Conservation (phyloP, 2,888 invertebrate genomes). For the Amphipoea oculea region DNA sequence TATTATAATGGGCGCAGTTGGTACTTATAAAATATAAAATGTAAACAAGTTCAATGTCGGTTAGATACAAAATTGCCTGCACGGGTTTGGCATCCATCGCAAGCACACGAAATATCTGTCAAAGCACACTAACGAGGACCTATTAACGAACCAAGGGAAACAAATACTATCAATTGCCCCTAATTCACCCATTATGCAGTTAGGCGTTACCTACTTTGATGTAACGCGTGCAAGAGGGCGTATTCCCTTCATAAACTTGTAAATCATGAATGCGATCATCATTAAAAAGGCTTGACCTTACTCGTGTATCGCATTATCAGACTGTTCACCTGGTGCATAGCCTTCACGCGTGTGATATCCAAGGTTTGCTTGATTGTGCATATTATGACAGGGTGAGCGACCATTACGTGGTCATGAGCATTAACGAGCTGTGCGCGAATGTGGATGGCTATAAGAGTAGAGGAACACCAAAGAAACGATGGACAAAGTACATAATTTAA, state of each 20-base stretch:
- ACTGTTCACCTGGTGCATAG: not conserved
- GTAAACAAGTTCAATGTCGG: not conserved
- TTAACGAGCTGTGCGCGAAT: not conserved
- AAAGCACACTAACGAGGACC: not conserved
- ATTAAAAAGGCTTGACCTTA: no score
- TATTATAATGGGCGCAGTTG: not conserved
- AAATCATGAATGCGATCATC: conserved; percentile 1
- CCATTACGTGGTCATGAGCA: not conserved
- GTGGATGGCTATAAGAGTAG: not conserved
- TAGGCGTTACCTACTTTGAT: not conserved
- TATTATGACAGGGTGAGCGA: not conserved
- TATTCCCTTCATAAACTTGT: not conserved
- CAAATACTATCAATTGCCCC: not conserved
- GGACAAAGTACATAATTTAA: no score
- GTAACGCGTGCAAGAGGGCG: not conserved
- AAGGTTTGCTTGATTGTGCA: not conserved
- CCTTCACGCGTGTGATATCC: not conserved
- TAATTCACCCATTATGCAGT: not conserved
- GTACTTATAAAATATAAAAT: not conserved
- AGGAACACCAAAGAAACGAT: not conserved
- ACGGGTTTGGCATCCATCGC: not conserved
- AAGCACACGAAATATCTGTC: conserved; percentile 3
- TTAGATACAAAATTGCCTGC: not conserved
- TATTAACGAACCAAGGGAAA: conserved; percentile 1
- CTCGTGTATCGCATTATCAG: not conserved